These are phyloP conservation scores for Sarcophaga rosellei DNA, from an alignment of 2,888 invertebrate genomes.

Conservation along the genomic window DNA sequence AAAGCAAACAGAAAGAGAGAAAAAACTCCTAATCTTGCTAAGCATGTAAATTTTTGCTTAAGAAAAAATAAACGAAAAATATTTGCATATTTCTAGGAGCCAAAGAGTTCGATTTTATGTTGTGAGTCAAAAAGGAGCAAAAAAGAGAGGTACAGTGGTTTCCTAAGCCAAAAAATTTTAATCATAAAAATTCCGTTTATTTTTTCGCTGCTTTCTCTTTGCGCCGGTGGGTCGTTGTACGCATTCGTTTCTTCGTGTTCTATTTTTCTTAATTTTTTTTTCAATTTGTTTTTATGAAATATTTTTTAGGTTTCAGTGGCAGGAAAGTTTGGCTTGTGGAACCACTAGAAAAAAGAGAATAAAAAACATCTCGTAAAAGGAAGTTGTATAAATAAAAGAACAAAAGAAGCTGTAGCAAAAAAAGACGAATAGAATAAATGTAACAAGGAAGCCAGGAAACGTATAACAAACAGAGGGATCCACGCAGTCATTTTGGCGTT, in stretches of 20 bases:
- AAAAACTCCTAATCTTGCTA: conserved; percentile 47
- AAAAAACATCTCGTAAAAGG: conserved; percentile 27
- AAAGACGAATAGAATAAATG: conserved; percentile 1
- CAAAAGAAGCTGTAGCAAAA: conserved; percentile 41
- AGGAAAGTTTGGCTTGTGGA: conserved; percentile 45
- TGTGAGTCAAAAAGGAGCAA: not conserved
- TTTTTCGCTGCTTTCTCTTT: conserved; percentile 9
- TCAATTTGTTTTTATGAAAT: conserved; percentile 62
- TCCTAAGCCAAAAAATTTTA: conserved; percentile 62
- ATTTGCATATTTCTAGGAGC: conserved; percentile 63
- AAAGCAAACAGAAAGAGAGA: not conserved
- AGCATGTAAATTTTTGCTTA: conserved; percentile 24
- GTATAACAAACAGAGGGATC: conserved; percentile 47
- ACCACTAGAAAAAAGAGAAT: conserved; percentile 5
- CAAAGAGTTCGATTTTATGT: conserved; percentile 50
- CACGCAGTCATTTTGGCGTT: not conserved
- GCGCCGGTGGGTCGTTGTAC: not conserved
- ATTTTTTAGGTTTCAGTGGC: conserved; percentile 62
- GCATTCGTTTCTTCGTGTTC: not conserved
- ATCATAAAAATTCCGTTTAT: conserved; percentile 56
- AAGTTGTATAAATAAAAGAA: conserved; percentile 62
- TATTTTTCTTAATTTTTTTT: conserved; percentile 38
- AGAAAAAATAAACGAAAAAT: conserved; percentile 4
- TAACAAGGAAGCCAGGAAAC: conserved; percentile 49
- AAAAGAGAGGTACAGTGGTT: conserved; percentile 27